Base-by-base conservation (phyloP, 2,113 vertebrate genomes). In the Gambusia holbrooki region DNA sequence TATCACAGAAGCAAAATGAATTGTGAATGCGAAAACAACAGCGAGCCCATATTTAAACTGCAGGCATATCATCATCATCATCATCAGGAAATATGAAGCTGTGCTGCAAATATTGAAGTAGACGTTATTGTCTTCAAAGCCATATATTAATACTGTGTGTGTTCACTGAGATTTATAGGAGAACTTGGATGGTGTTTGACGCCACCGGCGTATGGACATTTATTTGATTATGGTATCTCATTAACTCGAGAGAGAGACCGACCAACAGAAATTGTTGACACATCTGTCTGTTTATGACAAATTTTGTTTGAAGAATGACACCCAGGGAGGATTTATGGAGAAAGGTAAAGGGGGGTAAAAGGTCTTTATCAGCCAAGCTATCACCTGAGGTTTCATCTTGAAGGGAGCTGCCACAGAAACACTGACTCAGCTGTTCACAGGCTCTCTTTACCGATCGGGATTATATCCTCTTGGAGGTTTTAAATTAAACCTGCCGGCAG, bases 401-500 rank as follows among this genome's bases (percentile, higher is more conserved):
- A 45, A 48, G 51, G 51, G 13, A 70, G 27, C 32, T 3, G 25
- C 33, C 12, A 30, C 68, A 74, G 69, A 60, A 60, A 0, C 37
- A 19, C 75, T 78, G 81, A 86, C 64, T 79, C 70, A 15, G 81
- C 71, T 25, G 17, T 74, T 64, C 28, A 15, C 5, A 37, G 32
- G 22, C 25, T 58, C 51, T 67, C 17, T 64, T 32, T 45, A 64
- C 45, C 33, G 40, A 62, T 66, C 27, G 0, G 40, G 62, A n/a
- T 58, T 25, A n/a, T 58, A 22, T 78, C 71, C 58, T 82, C 60
- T n/a, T 66, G 69, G 71, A 71, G 37, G 66, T 10, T 62, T 78
- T 79, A 67, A 80, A 79, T 89, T 81, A 72, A 70, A 76, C 32
- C 60, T 76, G 29, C 65, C 65, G 51, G 29, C 70, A 73, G 54